Conservation (phyloP, 1,140 invertebrate species). For the Bombus pascuorum region DNA sequence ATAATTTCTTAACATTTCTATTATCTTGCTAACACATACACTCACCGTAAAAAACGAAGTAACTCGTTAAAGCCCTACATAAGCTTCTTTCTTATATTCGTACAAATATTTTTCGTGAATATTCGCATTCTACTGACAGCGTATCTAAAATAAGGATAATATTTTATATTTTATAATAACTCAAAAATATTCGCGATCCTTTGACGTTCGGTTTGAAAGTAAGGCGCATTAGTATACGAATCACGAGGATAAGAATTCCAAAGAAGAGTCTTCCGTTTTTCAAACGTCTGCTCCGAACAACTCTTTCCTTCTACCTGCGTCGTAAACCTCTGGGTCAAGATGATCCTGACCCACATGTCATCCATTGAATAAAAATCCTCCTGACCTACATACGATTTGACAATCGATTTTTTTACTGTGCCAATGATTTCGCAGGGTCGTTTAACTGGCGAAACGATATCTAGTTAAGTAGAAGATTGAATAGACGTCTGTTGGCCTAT, state of each 20-base stretch:
- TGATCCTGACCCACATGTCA: neutral
- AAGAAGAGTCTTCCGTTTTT: neutral
- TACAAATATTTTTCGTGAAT: neutral
- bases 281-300: neutral
- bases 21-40: no score
- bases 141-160: neutral
- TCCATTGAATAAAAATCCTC: constrained; percentile 3
- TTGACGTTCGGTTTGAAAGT: neutral
- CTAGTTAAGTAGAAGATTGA: no score
- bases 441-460: neutral
- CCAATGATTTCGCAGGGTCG: neutral
- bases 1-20: neutral
- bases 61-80: neutral
- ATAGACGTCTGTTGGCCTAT: neutral
- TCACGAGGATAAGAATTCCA: neutral
- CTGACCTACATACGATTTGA: neutral
- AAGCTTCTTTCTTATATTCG: neutral
- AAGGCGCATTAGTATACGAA: neutral
- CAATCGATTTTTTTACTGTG: neutral
- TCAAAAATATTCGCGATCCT: neutral
- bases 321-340: constrained; percentile 4
- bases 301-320: neutral
- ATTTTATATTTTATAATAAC: neutral
- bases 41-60: neutral
- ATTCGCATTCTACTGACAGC: neutral